Evolutionary conservation across 2,113 vertebrate species (phyloP), one percentile per base, ranked within the genome.

Genomic region (Meriones unguiculatus): DNA sequence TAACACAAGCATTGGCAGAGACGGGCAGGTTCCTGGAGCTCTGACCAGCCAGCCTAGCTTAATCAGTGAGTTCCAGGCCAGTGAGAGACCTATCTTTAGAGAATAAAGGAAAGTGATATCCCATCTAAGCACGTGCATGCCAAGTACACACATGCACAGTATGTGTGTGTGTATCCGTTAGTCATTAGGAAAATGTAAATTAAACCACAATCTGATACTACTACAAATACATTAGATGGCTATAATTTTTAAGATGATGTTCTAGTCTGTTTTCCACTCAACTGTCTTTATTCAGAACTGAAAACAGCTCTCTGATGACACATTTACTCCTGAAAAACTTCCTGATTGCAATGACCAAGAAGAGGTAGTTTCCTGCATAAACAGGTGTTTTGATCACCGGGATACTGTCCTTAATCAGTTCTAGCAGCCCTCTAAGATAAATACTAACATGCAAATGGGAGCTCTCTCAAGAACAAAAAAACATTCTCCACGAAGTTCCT

Each of bases 201-300:
- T 54, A 52, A 87, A 52, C 64, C 65, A 70, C 46, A 69, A 50
- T 52, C 14, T 70, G 41, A 67, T 50, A 32, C 41, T 32, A 50
- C 25, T 85, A 67, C 17, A 86, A 67, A 41, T 2, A 50, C 64
- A 69, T 32, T 20, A 50, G 15, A 32, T 50, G 38, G 64, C 46
- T 65, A 20, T 67, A 5, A 50, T 35, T 50, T 87, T 85, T 97
- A 52, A 94, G 69, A 93, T 76, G 32, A 35, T 13, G 12, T 7
- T 77, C 78, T 62, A 86, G 28, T 35, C 54, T 76, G 32, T 62
- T 92, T 93, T 92, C 84, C 20, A 93, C 22, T 35, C 54, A 20
- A 75, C 75, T 8, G 46, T 86, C 92, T 96, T 93, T 54, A 96
- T 20, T 88, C 82, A 97, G 67, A 84, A 82, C 57, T 4, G 64